Conservation (phyloP, 2,113 vertebrate genomes). For the Aleadryas rufinucha region DNA sequence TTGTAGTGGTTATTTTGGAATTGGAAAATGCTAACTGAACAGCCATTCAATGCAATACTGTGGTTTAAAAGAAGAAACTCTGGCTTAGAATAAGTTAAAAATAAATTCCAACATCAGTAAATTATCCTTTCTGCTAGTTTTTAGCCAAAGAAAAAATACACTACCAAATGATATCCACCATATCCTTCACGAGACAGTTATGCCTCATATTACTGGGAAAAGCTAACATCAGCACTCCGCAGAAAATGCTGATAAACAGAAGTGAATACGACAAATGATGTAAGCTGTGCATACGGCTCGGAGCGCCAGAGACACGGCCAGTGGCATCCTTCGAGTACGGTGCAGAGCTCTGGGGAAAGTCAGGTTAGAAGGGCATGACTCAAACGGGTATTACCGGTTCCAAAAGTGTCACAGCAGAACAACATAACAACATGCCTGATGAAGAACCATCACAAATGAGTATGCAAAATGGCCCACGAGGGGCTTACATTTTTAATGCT, state of each 20-base stretch:
- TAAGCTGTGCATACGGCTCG: not conserved
- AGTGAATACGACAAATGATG: not conserved
- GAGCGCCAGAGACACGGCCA: not conserved
- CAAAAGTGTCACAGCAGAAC: not conserved
- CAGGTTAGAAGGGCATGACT: not conserved
- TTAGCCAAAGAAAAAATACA: not conserved
- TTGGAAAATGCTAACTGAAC: not conserved
- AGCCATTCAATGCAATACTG: not conserved
- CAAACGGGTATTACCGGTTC: not conserved
- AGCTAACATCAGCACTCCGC: constrained; percentile 49
- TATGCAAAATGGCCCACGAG: not conserved
- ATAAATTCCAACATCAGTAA: not conserved
- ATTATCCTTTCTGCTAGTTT: not conserved
- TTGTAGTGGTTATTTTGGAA: constrained; percentile 30
- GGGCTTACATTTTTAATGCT: not conserved
- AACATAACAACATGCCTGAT: not conserved
- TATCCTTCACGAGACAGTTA: not conserved
- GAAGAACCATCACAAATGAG: not conserved
- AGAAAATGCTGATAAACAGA: constrained; percentile 50
- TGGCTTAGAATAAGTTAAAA: not conserved
- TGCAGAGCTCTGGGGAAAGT: not conserved
- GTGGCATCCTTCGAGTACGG: not conserved
- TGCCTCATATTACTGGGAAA: constrained; percentile 23
- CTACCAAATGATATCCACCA: not conserved
- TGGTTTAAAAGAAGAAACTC: not conserved